Evolutionary conservation across 2,113 vertebrate genomes (phyloP).

Genomic region (Sander vitreus): DNA sequence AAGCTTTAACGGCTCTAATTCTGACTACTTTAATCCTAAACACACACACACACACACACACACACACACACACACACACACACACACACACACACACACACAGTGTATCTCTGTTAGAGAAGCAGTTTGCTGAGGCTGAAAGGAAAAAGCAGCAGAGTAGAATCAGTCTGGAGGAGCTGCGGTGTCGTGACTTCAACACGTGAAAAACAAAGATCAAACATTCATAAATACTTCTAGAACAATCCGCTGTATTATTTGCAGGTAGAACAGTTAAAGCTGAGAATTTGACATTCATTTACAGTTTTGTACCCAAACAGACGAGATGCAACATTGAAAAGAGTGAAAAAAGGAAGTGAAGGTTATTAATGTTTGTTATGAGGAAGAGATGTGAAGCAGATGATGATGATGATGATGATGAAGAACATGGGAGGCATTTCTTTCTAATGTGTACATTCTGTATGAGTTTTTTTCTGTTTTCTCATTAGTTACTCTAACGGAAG

Average conservation of each 20-base stretch:
- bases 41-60: neutral
- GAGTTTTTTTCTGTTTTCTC: too few relatives aligned
- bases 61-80: conserved; percentile 9
- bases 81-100: conserved; percentile 32
- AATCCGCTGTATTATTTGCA: neutral
- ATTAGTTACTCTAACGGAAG: too few relatives aligned
- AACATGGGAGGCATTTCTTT: too few relatives aligned
- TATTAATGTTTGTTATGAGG: too few relatives aligned
- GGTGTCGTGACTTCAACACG: too few relatives aligned
- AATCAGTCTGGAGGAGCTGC: neutral
- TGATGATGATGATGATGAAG: too few relatives aligned
- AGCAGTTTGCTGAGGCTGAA: conserved; percentile 36
- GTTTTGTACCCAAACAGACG: neutral
- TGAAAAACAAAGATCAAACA: too few relatives aligned
- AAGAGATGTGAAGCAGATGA: too few relatives aligned
- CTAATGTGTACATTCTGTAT: too few relatives aligned
- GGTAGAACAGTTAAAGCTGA: neutral
- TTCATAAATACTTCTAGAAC: neutral
- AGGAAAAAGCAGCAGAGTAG: conserved; percentile 46
- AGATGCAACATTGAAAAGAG: neutral
- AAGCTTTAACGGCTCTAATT: too few relatives aligned
- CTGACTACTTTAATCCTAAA: too few relatives aligned
- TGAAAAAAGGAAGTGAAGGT: too few relatives aligned
- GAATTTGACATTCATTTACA: neutral
- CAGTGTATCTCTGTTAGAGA: conserved; percentile 40